Evolutionary conservation across 1,140 invertebrate species (phyloP), one percentile per base, ranked within the genome.

Genomic region (Steinernema khuongi): DNA sequence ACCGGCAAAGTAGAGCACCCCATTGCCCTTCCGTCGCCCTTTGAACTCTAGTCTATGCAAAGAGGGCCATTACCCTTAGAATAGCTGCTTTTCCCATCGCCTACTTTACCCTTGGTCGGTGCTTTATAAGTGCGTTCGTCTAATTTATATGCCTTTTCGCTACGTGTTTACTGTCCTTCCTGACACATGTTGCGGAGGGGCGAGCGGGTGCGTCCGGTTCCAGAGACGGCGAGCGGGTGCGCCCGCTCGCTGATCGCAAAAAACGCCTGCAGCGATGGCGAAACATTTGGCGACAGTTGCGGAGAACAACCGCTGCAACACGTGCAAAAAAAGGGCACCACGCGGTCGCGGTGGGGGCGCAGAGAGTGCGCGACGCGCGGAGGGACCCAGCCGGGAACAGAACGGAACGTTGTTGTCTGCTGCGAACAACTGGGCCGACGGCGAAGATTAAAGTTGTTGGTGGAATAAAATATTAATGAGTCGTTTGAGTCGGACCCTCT

Each of bases 251-350:
- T 11, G 14, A 22, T 60, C 22, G 4, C 22, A 60, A 60, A 60
- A 60, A 60, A 60, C 50, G 50, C 50, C 50, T 60, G 50, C 50
- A 60, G 50, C 50, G 50, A 60, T 22, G 50, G 14, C 50, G 50
- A 60, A 60, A 60, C 50, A 60, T 60, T 60, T 60, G 50, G 50
- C 50, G 50, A 60, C 50, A 60, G 50, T 60, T 60, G 50, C 50
- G 50, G 50, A 22, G 50, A 60, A 60, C 22, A 60, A 60, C 50
- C 50, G 22, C 50, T 26, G 50, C 50, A 60, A 11, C 11, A 26
- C 50, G 50, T 60, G 50, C 50, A 60, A 22, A 60, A 60, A 60
- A 60, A 60, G n/a, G n/a, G 36, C 50, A 26, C 22, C 22, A 22
- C 50, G 50, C 50, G 11, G 4, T 60, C 50, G 50, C n/a, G n/a